These are phyloP conservation scores for Poecilobothrus nobilitatus DNA, from an alignment of 2,888 invertebrate species.

Conservation along the genomic window DNA sequence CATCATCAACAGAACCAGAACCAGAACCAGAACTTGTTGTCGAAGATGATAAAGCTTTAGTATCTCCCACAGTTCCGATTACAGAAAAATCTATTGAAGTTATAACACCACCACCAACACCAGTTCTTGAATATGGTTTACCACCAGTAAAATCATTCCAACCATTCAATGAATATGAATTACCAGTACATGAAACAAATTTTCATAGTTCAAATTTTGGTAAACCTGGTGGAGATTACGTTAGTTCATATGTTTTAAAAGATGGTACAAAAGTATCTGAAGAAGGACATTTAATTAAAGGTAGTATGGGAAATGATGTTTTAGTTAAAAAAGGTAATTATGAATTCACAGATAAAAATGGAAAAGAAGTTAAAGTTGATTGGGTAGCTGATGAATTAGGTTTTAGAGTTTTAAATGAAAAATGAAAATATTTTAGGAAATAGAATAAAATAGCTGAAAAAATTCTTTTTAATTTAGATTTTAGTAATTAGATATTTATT, in stretches of 20 bases:
- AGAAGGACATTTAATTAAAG: constrained; percentile 13
- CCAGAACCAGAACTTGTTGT: not conserved
- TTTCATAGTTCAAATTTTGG: not conserved
- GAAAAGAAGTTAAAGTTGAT: constrained; percentile 15
- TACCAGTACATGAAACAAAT: not conserved
- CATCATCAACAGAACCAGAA: too few relatives aligned
- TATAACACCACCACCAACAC: not conserved
- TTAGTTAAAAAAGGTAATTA: constrained; percentile 19
- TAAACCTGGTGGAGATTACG: not conserved
- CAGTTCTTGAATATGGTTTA: not conserved
- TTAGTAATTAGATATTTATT: too few relatives aligned
- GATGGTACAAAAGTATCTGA: constrained; percentile 19
- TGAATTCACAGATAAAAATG: constrained; percentile 15
- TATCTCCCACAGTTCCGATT: too few relatives aligned
- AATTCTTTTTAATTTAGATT: too few relatives aligned
- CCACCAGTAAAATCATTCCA: not conserved
- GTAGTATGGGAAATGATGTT: constrained; percentile 12
- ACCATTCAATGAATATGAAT: not conserved
- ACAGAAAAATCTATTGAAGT: not conserved
- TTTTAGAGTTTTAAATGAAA: constrained; percentile 14
- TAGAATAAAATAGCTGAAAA: too few relatives aligned
- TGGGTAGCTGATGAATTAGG: constrained; percentile 21
- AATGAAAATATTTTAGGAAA: not conserved
- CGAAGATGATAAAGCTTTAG: not conserved
- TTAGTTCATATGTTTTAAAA: constrained; percentile 14